Conservation (phyloP, 2,797 vertebrate genomes). For the Austrolebias charrua region DNA sequence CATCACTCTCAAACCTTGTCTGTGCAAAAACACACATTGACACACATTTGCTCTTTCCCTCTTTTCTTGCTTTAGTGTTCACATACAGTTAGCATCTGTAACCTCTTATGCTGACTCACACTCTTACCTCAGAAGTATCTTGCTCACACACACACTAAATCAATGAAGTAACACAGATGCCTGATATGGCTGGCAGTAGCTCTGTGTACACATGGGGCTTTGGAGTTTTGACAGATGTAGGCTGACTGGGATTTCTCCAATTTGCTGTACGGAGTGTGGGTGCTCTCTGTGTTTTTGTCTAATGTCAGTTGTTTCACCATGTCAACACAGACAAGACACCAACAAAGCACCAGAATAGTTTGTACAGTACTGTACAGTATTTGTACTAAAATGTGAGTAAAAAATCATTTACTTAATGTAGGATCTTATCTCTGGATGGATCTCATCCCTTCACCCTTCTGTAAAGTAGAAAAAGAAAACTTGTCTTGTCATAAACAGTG, state of each 20-base stretch:
- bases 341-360: too few relatives aligned
- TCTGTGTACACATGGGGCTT: conserved; percentile 31
- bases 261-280: conserved; percentile 26
- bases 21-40: conserved; percentile 46
- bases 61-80: conserved; percentile 11
- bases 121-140: not conserved
- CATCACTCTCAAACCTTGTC: conserved; percentile 63
- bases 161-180: conserved; percentile 26
- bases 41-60: conserved; percentile 3
- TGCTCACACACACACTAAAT: conserved; percentile 7
- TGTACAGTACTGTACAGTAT: too few relatives aligned
- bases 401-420: too few relatives aligned
- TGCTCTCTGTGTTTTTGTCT: conserved; percentile 23
- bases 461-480: too few relatives aligned
- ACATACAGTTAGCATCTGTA: conserved; percentile 1
- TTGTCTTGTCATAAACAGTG: too few relatives aligned
- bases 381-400: too few relatives aligned
- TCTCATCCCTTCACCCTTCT: too few relatives aligned
- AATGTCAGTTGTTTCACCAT: conserved; percentile 2
- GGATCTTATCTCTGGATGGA: too few relatives aligned
- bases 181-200: conserved; percentile 19
- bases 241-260: conserved; percentile 38
- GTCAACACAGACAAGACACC: conserved; percentile 2
- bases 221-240: conserved; percentile 45
- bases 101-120: conserved; percentile 1